Evolutionary conservation across 2,113 vertebrate species (phyloP), one percentile per base, ranked within the genome.

Genomic region (Chelonoidis abingdonii): DNA sequence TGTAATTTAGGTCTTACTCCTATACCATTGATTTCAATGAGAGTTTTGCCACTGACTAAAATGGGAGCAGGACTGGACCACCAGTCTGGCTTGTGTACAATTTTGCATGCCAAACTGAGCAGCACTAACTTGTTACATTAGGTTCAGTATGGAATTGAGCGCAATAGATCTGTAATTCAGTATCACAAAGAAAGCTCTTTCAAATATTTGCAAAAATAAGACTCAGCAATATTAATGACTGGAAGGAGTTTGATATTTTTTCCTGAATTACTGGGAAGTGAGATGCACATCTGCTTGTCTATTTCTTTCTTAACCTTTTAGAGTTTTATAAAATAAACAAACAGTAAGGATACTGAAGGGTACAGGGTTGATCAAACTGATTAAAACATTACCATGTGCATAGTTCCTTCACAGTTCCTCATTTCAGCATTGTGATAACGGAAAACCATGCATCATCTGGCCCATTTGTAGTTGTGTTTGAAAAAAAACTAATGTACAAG

Each of bases 41-140:
- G 38, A 83, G 53, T 22, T 93, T 49, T 62, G 86, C 47, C 75
- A 83, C 35, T 4, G 59, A 54, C 72, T 80, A 82, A 80, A 80
- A 31, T 0, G 1, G 47, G 41, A 0, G 0, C 17, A 41, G 38
- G 38, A 41, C 88, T 59, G 4, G 0, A 0, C 53, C 41, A 0
- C 0, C 59, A 82, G 24, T 81, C 35, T 82, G 0, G 0, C 52
- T 49, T 56, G 8, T 16, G 50, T 25, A 75, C 35, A 41, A 92
- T 89, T 89, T 80, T 91, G 86, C 80, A 80, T 0, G 1, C 93
- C 86, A 82, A 86, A 88, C 47, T 6, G 12, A 91, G 69, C 50
- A 9, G 56, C 86, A 38, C 69, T 41, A 41, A 41, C 69, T 24
- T 75, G 38, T 86, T 56, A 31, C 93, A 92, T 86, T 75, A 47